phyloP scores from a whole-genome alignment of 1,140 invertebrate genomes.

The Diachasmimorpha longicaudata region DNA sequence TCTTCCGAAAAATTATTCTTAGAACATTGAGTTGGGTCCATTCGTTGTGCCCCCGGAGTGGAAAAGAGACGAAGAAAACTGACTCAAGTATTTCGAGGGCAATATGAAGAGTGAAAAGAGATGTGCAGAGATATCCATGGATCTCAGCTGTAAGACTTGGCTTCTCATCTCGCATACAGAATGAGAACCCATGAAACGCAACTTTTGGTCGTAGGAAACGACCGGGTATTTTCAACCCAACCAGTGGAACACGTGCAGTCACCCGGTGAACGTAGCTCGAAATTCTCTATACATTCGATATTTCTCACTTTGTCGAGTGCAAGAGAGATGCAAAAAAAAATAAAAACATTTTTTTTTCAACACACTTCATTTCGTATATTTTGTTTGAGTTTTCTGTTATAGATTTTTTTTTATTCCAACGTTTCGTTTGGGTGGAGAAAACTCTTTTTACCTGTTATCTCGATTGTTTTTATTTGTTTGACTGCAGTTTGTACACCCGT shows the following conservation, averaged over 20 bases:
- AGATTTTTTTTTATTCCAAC: neutral
- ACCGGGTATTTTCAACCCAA: slow-evolving; percentile 55
- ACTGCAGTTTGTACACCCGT: neutral
- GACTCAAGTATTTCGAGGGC: neutral
- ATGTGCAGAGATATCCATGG: neutral
- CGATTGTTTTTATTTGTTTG: neutral
- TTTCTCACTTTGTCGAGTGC: neutral
- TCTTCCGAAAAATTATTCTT: neutral
- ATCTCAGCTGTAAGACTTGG: slow-evolving; percentile 20
- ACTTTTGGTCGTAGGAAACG: slow-evolving; percentile 37
- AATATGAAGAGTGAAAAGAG: neutral
- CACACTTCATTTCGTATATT: no score
- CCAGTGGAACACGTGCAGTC: slow-evolving; percentile 53
- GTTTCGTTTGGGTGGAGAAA: neutral
- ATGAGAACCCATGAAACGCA: slow-evolving; percentile 34
- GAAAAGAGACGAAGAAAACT: neutral
- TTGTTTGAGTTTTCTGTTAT: no score
- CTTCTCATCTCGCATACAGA: slow-evolving; percentile 36
- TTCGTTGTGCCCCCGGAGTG: neutral
- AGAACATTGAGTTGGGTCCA: neutral
- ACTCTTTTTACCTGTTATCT: slow-evolving; percentile 4
- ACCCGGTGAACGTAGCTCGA: slow-evolving; percentile 37
- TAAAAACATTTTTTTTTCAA: neutral
- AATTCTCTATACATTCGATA: slow-evolving; percentile 3
- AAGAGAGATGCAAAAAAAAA: neutral